Evolutionary conservation across 2,888 invertebrate genomes (phyloP).

Genomic region (Rhaphigaster nebulosa): DNA sequence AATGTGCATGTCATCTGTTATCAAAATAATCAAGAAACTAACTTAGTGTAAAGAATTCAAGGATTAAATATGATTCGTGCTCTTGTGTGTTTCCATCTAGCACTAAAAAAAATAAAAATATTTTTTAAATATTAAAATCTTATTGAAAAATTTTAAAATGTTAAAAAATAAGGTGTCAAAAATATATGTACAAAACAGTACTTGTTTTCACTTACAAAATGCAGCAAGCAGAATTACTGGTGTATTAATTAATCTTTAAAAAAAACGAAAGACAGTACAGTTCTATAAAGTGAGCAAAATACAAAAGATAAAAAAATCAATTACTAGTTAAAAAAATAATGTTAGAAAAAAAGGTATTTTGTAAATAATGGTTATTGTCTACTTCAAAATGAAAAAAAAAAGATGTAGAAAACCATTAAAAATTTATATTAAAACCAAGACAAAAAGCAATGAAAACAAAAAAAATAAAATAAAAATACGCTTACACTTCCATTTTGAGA

Average conservation of each 20-base stretch:
- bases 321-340: not conserved
- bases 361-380: not conserved
- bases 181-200: not conserved
- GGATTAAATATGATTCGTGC: not conserved
- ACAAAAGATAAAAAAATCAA: not conserved
- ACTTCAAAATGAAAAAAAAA: not conserved
- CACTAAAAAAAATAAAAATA: not conserved
- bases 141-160: not conserved
- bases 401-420: not conserved
- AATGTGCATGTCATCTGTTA: constrained; percentile 14
- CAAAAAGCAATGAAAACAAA: constrained; percentile 47
- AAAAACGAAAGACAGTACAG: not conserved
- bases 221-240: not conserved
- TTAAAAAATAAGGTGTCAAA: not conserved
- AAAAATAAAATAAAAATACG: constrained; percentile 35
- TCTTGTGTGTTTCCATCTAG: not conserved
- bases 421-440: not conserved
- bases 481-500: constrained; percentile 58
- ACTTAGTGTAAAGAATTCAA: not conserved
- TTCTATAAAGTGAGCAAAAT: not conserved
- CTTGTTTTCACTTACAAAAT: not conserved
- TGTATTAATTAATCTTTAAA: not conserved
- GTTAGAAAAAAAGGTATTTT: not conserved
- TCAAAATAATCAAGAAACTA: not conserved
- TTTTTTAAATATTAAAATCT: not conserved